phyloP scores from a whole-genome alignment of 2,113 vertebrate genomes.

The Sakesphorus luctuosus region DNA sequence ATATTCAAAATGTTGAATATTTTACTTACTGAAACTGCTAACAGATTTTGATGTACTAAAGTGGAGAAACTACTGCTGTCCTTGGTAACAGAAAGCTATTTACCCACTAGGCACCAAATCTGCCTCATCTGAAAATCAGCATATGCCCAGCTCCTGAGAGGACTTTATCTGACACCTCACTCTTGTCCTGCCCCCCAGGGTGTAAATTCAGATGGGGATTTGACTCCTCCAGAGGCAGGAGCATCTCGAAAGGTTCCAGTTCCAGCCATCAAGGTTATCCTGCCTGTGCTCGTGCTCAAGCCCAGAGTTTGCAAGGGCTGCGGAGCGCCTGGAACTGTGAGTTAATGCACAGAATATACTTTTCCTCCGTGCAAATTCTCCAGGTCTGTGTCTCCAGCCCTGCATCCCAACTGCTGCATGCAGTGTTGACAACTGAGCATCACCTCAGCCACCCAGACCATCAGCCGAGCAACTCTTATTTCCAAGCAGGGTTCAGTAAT shows the following conservation, averaged over 20 bases:
- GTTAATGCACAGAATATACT: background rate
- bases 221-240: background rate
- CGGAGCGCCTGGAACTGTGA: background rate
- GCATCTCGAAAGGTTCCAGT: rapidly evolving
- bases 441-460: background rate
- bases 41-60: background rate
- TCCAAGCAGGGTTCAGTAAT: background rate
- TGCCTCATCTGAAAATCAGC: background rate
- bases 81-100: background rate
- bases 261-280: rapidly evolving
- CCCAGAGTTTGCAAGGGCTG: rapidly evolving
- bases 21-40: background rate
- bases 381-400: background rate
- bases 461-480: background rate
- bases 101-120: background rate
- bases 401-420: background rate
- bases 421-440: background rate
- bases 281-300: rapidly evolving
- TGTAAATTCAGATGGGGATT: background rate
- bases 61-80: background rate
- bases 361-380: background rate
- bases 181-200: too few relatives aligned
- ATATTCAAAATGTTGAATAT: background rate
- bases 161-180: background rate
- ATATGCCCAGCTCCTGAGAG: rapidly evolving